These are phyloP conservation scores for Exaiptasia diaphana DNA, from an alignment of 64 coral and sea anemone genomes.

Conservation along the genomic window DNA sequence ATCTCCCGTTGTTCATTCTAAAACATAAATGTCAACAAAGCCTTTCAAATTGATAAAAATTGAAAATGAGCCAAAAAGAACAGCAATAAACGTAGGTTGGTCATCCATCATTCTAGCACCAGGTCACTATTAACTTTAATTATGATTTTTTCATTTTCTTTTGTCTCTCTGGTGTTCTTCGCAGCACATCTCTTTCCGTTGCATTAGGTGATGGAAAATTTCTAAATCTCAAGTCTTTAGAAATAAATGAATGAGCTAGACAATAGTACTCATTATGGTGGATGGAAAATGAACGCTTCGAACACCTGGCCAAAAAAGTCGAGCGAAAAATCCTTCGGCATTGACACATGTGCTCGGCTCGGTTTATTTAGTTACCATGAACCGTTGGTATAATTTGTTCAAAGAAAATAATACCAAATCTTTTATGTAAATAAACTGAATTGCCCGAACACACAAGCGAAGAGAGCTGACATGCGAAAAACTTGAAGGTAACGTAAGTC, in stretches of 20 bases:
- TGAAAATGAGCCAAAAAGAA: background rate
- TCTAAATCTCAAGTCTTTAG: conserved; percentile 11
- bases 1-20: conserved; percentile 47
- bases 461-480: too few species aligned
- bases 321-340: too few species aligned
- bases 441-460: too few species aligned
- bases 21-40: conserved; percentile 7
- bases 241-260: background rate
- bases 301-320: background rate
- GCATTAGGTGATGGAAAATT: conserved; percentile 5
- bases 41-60: conserved; percentile 7
- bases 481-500: too few species aligned
- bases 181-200: conserved; percentile 3
- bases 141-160: background rate
- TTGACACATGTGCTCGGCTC: too few species aligned
- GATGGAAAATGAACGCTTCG: background rate
- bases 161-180: background rate
- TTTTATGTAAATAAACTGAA: too few species aligned
- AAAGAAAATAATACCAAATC: too few species aligned
- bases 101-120: background rate
- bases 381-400: too few species aligned
- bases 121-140: background rate
- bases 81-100: background rate
- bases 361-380: too few species aligned
- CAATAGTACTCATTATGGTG: background rate